Percentiles rank a stretch among this genome's conserved stretches.
phyloP scores from a whole-genome alignment of 1,140 invertebrate species.

The Helicoverpa zea region DNA sequence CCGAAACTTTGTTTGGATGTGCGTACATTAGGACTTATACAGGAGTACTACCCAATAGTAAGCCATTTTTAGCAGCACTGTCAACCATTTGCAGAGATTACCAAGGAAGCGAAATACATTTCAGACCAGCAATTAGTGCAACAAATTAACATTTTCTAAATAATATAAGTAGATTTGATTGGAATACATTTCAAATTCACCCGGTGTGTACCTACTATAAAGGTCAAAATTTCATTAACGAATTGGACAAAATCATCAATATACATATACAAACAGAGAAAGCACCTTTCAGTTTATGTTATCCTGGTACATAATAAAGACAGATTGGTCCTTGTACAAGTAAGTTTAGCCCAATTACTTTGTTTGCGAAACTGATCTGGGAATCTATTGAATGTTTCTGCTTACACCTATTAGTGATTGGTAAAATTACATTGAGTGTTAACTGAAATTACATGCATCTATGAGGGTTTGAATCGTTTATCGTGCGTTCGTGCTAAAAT shows the following conservation, averaged over 20 bases:
- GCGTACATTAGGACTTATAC: not conserved
- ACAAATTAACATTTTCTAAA: slow-evolving; percentile 15
- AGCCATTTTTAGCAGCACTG: not conserved
- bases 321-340: not conserved
- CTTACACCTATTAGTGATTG: not conserved
- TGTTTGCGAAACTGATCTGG: not conserved
- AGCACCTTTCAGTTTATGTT: not conserved
- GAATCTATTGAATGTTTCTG: not conserved
- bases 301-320: slow-evolving; percentile 16
- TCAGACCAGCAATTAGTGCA: slow-evolving; percentile 41
- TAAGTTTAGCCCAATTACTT: not conserved
- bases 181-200: too few relatives aligned
- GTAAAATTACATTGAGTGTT: too few relatives aligned
- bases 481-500: too few relatives aligned
- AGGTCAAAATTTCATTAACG: too few relatives aligned
- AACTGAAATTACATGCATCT: too few relatives aligned
- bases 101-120: slow-evolving; percentile 42
- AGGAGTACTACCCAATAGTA: not conserved
- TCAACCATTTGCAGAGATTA: slow-evolving; percentile 30
- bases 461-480: too few relatives aligned
- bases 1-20: too few relatives aligned
- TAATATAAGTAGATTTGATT: not conserved
- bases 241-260: too few relatives aligned
- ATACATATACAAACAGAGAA: not conserved
- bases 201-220: too few relatives aligned